A percentile compares a stretch with the other conserved stretches of the same genome.
These are phyloP conservation scores for Abrostola tripartita DNA, from an alignment of 2,888 invertebrate species.

Conservation along the genomic window DNA sequence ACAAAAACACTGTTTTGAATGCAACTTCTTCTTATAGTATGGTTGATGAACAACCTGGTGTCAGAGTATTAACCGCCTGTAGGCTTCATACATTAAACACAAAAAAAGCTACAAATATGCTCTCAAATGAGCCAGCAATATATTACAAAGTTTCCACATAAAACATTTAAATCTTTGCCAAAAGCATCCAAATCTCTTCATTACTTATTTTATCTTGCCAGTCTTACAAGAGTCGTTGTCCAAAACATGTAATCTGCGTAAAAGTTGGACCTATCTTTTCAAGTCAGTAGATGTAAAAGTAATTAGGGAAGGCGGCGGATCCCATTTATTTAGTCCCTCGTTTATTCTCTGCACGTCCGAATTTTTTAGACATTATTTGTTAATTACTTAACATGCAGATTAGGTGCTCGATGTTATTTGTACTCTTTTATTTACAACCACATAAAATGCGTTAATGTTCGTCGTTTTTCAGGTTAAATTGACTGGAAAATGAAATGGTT, in stretches of 20 bases:
- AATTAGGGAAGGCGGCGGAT: conserved; percentile 70
- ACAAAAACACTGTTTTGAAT: too few relatives aligned
- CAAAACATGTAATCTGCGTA: conserved; percentile 8
- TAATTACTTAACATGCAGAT: conserved; percentile 67
- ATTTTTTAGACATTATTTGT: conserved; percentile 65
- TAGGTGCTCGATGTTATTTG: conserved; percentile 58
- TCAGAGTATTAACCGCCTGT: too few relatives aligned
- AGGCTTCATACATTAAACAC: too few relatives aligned
- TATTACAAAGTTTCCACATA: not conserved
- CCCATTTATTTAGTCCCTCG: conserved; percentile 71
- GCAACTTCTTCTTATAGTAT: too few relatives aligned
- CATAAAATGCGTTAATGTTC: conserved; percentile 36
- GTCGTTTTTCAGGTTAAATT: conserved; percentile 43
- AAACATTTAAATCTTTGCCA: not conserved
- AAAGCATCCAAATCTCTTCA: not conserved
- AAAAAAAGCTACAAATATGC: too few relatives aligned
- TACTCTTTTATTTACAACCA: conserved; percentile 50
- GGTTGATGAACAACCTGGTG: too few relatives aligned
- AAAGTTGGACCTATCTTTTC: conserved; percentile 22
- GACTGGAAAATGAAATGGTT: conserved; percentile 36
- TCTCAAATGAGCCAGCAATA: too few relatives aligned
- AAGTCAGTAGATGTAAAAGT: conserved; percentile 61
- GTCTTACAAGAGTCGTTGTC: not conserved
- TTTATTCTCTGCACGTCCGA: conserved; percentile 74
- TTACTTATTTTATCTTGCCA: not conserved